phyloP scores from a whole-genome alignment of 2,888 invertebrate genomes.

The Dioctria rufipes region DNA sequence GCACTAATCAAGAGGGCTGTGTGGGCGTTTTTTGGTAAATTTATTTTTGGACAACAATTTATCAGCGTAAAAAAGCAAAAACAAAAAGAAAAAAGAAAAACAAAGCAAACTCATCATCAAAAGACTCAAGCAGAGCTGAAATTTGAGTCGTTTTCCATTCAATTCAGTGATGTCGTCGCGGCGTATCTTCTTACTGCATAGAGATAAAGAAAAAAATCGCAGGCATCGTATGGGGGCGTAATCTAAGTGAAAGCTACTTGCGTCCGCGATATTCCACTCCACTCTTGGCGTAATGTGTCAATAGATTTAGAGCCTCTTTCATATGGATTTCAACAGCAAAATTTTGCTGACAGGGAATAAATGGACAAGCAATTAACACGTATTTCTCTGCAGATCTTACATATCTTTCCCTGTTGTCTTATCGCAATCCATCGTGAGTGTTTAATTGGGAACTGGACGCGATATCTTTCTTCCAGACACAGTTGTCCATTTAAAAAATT shows the following conservation, averaged over 20 bases:
- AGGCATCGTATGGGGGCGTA: slow-evolving; percentile 35
- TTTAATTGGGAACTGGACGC: not conserved
- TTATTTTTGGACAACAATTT: slow-evolving; percentile 11
- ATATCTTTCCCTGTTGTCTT: not conserved
- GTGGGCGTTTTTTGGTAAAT: slow-evolving; percentile 22
- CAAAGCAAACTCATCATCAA: slow-evolving; percentile 2
- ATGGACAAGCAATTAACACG: not conserved
- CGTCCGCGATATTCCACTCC: not conserved
- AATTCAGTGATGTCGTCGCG: not conserved
- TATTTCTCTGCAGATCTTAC: not conserved
- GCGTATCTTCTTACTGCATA: not conserved
- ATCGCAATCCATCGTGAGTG: not conserved
- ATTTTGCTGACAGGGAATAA: not conserved
- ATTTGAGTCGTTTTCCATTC: slow-evolving; percentile 30
- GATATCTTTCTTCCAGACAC: not conserved
- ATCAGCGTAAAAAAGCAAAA: not conserved
- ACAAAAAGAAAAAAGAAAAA: slow-evolving; percentile 3
- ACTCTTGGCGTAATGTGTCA: not conserved
- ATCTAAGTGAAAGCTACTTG: slow-evolving; percentile 16
- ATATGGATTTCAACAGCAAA: not conserved
- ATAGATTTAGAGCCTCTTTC: not conserved
- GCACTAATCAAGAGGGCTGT: slow-evolving; percentile 10
- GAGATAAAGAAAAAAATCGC: slow-evolving; percentile 12
- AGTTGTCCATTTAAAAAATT: too few relatives aligned
- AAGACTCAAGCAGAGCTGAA: slow-evolving; percentile 24